Percentiles rank a stretch among this genome's conserved stretches.
Conservation (phyloP, 2,797 vertebrate species). For the Morelia viridis region DNA sequence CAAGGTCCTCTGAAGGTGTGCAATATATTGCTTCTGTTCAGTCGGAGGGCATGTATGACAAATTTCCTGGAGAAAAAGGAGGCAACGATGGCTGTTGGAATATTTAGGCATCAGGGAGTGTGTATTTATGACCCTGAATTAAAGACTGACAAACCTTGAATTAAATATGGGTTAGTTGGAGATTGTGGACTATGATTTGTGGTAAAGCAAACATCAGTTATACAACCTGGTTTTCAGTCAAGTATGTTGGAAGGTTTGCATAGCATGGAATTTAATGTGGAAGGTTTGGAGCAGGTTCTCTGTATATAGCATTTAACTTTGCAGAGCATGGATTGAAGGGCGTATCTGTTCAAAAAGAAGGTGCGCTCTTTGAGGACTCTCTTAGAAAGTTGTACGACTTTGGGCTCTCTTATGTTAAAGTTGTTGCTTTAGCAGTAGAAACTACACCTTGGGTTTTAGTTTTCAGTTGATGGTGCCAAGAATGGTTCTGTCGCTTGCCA, state of each 20-base stretch:
- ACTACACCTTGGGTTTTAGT: background rate
- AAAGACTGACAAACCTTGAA: background rate
- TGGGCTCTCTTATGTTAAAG: background rate
- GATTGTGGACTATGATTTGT: background rate
- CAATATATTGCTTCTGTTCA: background rate
- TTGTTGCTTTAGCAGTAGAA: background rate
- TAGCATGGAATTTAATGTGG: rapidly evolving
- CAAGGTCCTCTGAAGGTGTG: background rate
- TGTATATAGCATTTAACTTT: background rate
- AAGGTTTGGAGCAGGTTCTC: background rate
- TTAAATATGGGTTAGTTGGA: background rate
- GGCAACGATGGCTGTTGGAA: background rate
- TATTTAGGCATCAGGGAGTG: background rate
- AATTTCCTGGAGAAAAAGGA: background rate
- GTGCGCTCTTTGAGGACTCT: rapidly evolving
- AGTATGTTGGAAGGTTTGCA: rapidly evolving
- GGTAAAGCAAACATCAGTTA: background rate
- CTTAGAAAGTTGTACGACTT: rapidly evolving
- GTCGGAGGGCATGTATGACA: background rate
- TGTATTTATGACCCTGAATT: background rate
- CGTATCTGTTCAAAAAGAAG: background rate
- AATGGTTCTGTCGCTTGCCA: background rate
- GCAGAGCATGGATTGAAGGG: rapidly evolving
- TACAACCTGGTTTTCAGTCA: background rate
- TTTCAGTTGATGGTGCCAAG: background rate